phyloP scores from a whole-genome alignment of 2,888 invertebrate genomes.

The Caenorhabditis becei region DNA sequence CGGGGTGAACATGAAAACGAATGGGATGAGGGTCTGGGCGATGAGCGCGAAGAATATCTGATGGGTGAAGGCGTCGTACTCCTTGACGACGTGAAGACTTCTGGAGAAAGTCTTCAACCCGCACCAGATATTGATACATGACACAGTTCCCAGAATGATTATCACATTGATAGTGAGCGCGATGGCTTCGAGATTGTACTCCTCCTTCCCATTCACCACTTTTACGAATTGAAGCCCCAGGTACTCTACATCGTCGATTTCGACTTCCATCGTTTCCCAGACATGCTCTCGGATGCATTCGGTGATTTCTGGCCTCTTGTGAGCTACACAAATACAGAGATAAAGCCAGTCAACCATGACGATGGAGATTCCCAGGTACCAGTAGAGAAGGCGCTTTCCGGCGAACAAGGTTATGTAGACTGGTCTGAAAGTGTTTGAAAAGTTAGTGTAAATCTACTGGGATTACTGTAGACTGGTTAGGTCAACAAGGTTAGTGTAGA shows the following conservation, averaged over 20 bases:
- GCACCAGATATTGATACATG: background rate
- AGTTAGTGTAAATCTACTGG: background rate
- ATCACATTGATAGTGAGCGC: background rate
- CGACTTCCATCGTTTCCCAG: background rate
- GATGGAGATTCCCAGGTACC: slow-evolving; percentile 7
- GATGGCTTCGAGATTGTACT: background rate
- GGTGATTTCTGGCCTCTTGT: background rate
- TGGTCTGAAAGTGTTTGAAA: background rate
- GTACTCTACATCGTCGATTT: slow-evolving; percentile 5
- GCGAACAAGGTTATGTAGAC: background rate
- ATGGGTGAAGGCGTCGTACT: slow-evolving; percentile 11
- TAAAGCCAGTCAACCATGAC: slow-evolving; percentile 5
- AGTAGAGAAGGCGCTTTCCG: slow-evolving; percentile 7
- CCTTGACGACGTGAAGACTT: slow-evolving; percentile 3
- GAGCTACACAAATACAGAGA: background rate
- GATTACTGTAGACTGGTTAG: no score
- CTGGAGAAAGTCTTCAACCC: slow-evolving; percentile 1
- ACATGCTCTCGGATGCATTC: background rate
- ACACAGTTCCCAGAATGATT: background rate
- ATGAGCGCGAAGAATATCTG: slow-evolving; percentile 20
- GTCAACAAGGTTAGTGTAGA: no score
- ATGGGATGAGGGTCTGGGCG: slow-evolving; percentile 14
- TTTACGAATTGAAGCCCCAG: background rate
- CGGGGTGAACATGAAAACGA: slow-evolving; percentile 2
- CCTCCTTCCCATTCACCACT: background rate